Base-by-base conservation (phyloP, 2,888 invertebrate genomes). In the Periphyllus acericola region DNA sequence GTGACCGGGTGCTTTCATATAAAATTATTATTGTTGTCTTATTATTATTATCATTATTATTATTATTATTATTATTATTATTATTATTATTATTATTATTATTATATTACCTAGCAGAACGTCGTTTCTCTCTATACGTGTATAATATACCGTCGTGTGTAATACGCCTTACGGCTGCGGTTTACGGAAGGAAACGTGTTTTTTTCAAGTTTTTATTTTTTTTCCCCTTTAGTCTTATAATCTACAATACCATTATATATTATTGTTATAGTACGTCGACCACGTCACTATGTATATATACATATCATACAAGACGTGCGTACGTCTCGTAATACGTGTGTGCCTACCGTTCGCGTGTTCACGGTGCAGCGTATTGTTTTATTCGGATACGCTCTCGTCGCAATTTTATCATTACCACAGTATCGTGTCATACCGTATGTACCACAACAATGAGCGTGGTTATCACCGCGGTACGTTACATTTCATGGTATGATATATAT, bases 111-210 rank as follows among this genome's bases (percentile, higher is more conserved):
- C 46, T 21, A 21, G 60, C 21, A 21, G 1, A 17, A n/a, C 21
- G 60, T 46, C 46, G 60, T 19, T 14, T 25, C 68, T 68, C 29
- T 68, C 29, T 11, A 29, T 46, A 46, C 68, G n/a, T n/a, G 29
- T n/a, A 2, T n/a, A n/a, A n/a, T n/a, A n/a, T 29, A 68, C 68
- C 14, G 68, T 21, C 68, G 29, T 29, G 52, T 25, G 76, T 52
- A 32, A 76, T 52, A 46, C 29, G 68, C 68, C 68, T 29, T 29
- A 6, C 29, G 68, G 68, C 68, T n/a, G 46, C 76, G 78, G 52
- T 78, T 78, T 14, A 52, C 25, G 52, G 32, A 32, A 32, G 52
- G 3, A 78, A 78, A 78, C 78, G 21, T 32, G 78, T 79, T 78
- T 32, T 21, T 78, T 21, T 32, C 36, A 29, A 40, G n/a, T 40